Conservation (phyloP, 2,888 invertebrate genomes). For the Amaurobius ferox region DNA sequence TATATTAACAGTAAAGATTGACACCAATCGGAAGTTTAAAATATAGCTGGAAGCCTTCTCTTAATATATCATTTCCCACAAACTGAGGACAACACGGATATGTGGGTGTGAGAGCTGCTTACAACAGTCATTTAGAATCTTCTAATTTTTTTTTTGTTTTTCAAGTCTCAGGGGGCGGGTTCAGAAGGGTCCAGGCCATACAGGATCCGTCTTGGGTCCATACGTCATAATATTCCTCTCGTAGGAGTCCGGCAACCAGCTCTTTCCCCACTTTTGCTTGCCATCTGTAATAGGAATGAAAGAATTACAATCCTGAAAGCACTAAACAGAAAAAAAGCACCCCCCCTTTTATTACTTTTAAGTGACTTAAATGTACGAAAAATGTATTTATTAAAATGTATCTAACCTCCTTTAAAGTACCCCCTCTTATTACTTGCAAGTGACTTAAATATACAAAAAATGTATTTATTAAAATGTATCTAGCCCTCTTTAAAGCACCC, state of each 20-base stretch:
- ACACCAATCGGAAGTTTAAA: constrained; percentile 37
- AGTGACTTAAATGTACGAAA: too few species aligned
- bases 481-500: too few species aligned
- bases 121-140: constrained; percentile 58
- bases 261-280: constrained; percentile 59
- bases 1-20: constrained; percentile 7
- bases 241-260: constrained; percentile 40
- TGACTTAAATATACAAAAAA: too few species aligned
- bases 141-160: constrained; percentile 39
- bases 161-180: not conserved
- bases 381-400: too few species aligned
- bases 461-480: too few species aligned
- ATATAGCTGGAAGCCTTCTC: constrained; percentile 56
- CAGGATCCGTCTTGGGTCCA: constrained; percentile 44
- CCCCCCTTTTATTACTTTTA: too few species aligned
- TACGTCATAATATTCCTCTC: constrained; percentile 41
- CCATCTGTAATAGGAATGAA: constrained; percentile 57
- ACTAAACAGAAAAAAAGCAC: too few species aligned
- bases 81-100: constrained; percentile 61
- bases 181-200: constrained; percentile 65
- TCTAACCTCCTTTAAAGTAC: too few species aligned
- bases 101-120: constrained; percentile 55
- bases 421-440: too few species aligned
- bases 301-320: too few species aligned
- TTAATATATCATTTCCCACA: constrained; percentile 51